These are phyloP conservation scores for Ochropleura leucogaster DNA, from an alignment of 2,888 invertebrate genomes.

Conservation along the genomic window DNA sequence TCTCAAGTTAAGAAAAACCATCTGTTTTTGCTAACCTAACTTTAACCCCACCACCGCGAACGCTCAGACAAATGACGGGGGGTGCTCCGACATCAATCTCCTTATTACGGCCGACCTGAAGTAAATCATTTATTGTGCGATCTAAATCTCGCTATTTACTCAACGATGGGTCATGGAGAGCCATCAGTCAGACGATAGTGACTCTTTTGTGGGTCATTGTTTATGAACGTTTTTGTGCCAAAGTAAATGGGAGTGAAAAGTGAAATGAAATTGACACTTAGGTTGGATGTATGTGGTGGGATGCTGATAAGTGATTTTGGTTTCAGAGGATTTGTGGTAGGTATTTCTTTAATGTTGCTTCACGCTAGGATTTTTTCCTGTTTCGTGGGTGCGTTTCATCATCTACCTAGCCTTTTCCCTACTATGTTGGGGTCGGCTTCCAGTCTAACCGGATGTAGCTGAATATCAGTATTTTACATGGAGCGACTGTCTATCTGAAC, in stretches of 20 bases:
- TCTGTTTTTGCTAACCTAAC: conserved; percentile 62
- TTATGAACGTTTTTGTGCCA: conserved; percentile 52
- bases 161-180: conserved; percentile 81
- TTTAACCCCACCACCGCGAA: conserved; percentile 59
- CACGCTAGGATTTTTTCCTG: no score
- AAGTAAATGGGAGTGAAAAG: conserved; percentile 59
- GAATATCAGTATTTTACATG: no score
- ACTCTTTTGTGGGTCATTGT: conserved; percentile 62
- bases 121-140: conserved; percentile 88
- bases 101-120: conserved; percentile 86
- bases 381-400: no score
- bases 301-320: conserved; percentile 6
- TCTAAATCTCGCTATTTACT: conserved; percentile 86
- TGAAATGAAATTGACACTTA: conserved; percentile 51
- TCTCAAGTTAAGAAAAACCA: conserved; percentile 47
- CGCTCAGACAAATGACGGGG: conserved; percentile 83
- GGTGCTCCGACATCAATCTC: conserved; percentile 84
- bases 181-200: conserved; percentile 80
- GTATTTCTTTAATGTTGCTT: no score
- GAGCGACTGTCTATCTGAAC: no score
- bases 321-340: not conserved
- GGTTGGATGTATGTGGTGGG: not conserved
- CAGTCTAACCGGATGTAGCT: no score
- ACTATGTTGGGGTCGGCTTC: no score
- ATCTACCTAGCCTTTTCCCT: no score